Percentiles rank a stretch among this genome's conserved stretches.
Conservation (phyloP, 2,113 vertebrate genomes). For the Hippocampus barbouri region DNA sequence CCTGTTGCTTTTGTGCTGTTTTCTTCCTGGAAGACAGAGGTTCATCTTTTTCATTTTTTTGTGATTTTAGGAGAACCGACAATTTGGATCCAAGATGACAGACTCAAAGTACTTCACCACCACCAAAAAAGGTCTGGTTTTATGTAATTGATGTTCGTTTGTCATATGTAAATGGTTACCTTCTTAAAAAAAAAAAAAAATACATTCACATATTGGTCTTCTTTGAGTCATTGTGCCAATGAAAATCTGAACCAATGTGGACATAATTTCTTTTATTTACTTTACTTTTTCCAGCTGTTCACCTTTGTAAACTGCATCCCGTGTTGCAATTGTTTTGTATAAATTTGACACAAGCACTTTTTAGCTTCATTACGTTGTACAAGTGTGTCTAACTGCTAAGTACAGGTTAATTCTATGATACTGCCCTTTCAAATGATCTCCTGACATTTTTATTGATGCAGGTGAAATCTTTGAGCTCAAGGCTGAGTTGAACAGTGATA, state of each 20-base stretch:
- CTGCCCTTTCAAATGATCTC: not conserved
- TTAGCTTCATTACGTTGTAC: too few species aligned
- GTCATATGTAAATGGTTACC: not conserved
- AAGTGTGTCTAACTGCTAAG: not conserved
- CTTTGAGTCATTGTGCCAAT: not conserved
- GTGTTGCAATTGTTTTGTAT: too few species aligned
- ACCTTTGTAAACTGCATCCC: not conserved
- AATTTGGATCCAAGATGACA: constrained; percentile 86
- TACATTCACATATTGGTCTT: not conserved
- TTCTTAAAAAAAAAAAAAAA: not conserved
- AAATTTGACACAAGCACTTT: too few species aligned
- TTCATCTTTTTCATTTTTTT: constrained; percentile 3
- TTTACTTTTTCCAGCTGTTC: not conserved
- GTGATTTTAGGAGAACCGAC: constrained; percentile 70
- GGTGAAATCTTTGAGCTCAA: constrained; percentile 99
- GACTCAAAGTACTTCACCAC: constrained; percentile 99
- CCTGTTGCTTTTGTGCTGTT: constrained; percentile 49
- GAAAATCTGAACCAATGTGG: not conserved
- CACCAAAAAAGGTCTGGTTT: constrained; percentile 90
- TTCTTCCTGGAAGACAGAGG: constrained; percentile 24
- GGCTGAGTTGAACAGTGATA: constrained; percentile 97
- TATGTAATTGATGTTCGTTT: not conserved
- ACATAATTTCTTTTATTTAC: not conserved
- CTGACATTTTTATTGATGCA: constrained; percentile 48
- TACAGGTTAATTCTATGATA: not conserved